These are phyloP conservation scores for Drosophila paramelanica DNA, from an alignment of 2,888 invertebrate species.

Conservation along the genomic window DNA sequence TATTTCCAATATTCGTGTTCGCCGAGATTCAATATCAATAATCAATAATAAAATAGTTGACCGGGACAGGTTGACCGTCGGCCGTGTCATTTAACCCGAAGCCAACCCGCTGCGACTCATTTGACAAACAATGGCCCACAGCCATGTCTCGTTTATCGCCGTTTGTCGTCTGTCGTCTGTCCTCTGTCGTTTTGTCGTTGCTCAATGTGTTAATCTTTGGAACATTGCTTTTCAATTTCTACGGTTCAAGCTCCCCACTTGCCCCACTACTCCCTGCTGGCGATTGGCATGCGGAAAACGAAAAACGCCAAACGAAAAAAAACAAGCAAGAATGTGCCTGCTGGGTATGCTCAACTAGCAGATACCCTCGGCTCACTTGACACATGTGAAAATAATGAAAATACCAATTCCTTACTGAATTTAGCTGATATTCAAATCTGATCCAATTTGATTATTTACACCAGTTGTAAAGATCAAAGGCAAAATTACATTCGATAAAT, in stretches of 20 bases:
- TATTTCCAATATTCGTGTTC: conserved; percentile 18
- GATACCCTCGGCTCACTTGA: not conserved
- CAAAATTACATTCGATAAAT: too few relatives aligned
- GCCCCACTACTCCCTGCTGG: not conserved
- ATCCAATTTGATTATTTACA: too few relatives aligned
- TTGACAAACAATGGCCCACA: conserved; percentile 35
- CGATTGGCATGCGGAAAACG: conserved; percentile 69
- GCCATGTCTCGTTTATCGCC: conserved; percentile 23
- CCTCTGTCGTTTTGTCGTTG: conserved; percentile 9
- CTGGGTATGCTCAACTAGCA: not conserved
- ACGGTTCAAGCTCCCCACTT: not conserved
- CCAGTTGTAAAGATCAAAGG: too few relatives aligned
- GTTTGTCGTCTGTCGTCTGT: not conserved
- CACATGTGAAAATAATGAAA: too few relatives aligned
- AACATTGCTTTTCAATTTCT: conserved; percentile 62
- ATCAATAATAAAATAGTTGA: conserved; percentile 40
- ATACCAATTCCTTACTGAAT: too few relatives aligned
- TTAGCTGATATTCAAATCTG: too few relatives aligned
- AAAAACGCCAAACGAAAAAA: conserved; percentile 26
- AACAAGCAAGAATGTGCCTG: not conserved
- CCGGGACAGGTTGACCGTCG: conserved; percentile 69
- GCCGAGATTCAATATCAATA: conserved; percentile 24
- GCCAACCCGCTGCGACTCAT: conserved; percentile 37
- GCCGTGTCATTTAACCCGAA: conserved; percentile 67
- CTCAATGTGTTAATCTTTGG: conserved; percentile 64